phyloP scores from a whole-genome alignment of 1,140 invertebrate genomes.

The Drosophila bifasciata region DNA sequence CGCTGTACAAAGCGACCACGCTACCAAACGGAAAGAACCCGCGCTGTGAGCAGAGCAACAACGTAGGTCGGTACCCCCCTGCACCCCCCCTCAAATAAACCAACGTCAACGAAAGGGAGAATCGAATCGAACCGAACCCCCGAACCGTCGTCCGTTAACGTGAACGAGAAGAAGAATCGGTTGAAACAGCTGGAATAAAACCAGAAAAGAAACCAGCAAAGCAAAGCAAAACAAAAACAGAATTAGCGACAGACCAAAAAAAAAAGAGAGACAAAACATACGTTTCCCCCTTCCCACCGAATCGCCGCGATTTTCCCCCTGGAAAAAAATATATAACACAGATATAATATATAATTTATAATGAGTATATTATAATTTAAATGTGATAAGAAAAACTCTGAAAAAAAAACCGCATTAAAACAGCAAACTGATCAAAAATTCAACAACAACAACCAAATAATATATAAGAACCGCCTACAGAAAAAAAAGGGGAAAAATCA shows the following conservation, averaged over 20 bases:
- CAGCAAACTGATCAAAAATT: constrained; percentile 34
- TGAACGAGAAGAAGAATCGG: constrained; percentile 34
- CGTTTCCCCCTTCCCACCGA: too few species aligned
- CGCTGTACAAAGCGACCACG: constrained; percentile 66
- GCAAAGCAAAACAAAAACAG: too few species aligned
- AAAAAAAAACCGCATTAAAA: constrained; percentile 19
- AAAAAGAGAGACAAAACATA: neutral
- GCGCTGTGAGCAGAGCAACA: constrained; percentile 69
- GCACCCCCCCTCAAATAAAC: neutral
- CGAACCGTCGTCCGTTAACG: constrained; percentile 2
- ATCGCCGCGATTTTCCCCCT: too few species aligned
- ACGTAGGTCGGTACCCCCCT: constrained; percentile 20
- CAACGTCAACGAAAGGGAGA: constrained; percentile 1
- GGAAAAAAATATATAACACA: too few species aligned
- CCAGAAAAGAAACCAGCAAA: constrained; percentile 11
- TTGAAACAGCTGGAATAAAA: constrained; percentile 51
- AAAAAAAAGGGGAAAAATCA: constrained; percentile 1
- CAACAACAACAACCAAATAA: constrained; percentile 19
- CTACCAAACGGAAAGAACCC: constrained; percentile 71
- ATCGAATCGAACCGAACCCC: constrained; percentile 7
- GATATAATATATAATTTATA: too few species aligned
- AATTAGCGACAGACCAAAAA: neutral
- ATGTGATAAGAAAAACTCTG: constrained; percentile 7
- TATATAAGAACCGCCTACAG: constrained; percentile 2
- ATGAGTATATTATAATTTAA: too few species aligned